A percentile compares a stretch with the other conserved stretches of the same genome.
Evolutionary conservation across 2,797 vertebrate genomes (phyloP).

Genomic region (Liparis tanakae): DNA sequence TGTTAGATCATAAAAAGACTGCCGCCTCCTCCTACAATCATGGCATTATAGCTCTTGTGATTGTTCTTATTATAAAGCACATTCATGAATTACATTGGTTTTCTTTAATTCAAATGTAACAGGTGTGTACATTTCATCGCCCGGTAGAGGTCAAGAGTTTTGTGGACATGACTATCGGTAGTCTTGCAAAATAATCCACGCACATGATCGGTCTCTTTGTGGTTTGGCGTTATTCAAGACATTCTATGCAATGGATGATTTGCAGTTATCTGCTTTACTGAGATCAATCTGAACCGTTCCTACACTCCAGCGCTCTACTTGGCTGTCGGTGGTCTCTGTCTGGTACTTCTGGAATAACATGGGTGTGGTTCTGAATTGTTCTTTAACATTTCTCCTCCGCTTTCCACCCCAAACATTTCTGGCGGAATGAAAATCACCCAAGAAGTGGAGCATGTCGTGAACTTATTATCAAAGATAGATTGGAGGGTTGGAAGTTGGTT

Average conservation of each 20-base stretch:
- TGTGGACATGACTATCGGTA: not conserved
- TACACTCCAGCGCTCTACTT: not conserved
- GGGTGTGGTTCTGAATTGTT: constrained; percentile 21
- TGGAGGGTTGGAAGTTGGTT: not conserved
- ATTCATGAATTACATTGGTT: constrained; percentile 28
- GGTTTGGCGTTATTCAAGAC: constrained; percentile 11
- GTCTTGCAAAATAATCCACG: constrained; percentile 34
- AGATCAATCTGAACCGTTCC: constrained; percentile 1
- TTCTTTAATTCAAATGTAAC: constrained; percentile 22
- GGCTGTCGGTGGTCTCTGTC: constrained; percentile 1
- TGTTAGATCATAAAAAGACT: constrained; percentile 71
- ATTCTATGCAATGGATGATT: not conserved
- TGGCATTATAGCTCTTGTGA: constrained; percentile 37
- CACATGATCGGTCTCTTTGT: constrained; percentile 11
- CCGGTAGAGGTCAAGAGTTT: not conserved
- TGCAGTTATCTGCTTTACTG: constrained; percentile 11
- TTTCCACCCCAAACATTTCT: not conserved
- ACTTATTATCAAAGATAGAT: not conserved
- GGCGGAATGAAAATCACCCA: not conserved
- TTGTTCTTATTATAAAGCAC: constrained; percentile 32
- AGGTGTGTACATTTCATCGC: not conserved
- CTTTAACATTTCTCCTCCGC: not conserved
- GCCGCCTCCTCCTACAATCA: constrained; percentile 62
- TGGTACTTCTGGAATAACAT: constrained; percentile 25
- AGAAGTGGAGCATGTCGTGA: not conserved